A percentile compares a stretch with the other conserved stretches of the same genome.
These are phyloP conservation scores for Dascyllus trimaculatus DNA, from an alignment of 2,113 vertebrate species.

Conservation along the genomic window DNA sequence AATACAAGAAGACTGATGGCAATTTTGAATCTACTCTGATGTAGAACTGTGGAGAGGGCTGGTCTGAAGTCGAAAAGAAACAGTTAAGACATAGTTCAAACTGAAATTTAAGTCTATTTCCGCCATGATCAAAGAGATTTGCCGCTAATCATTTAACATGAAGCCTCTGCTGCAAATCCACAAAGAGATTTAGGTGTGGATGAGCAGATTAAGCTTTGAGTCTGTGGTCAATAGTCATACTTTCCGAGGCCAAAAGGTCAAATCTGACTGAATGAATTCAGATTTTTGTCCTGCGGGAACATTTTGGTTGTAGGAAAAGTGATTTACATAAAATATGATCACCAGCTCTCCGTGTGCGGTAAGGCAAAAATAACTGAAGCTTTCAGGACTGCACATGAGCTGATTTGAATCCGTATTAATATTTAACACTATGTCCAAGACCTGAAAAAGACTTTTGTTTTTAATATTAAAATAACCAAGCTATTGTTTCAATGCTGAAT, in stretches of 20 bases:
- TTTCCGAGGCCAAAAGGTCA: conserved; percentile 66
- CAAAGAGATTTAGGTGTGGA: conserved; percentile 57
- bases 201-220: conserved; percentile 58
- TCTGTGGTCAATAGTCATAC: conserved; percentile 50
- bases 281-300: conserved; percentile 56
- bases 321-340: conserved; percentile 70
- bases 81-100: no score
- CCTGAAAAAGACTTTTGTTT: conserved; percentile 6
- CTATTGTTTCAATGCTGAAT: neutral
- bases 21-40: neutral
- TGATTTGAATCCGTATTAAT: conserved; percentile 22
- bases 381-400: conserved; percentile 1
- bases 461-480: neutral
- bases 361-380: conserved; percentile 29
- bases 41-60: neutral
- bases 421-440: conserved; percentile 20
- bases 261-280: conserved; percentile 51
- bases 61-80: no score
- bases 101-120: no score
- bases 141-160: neutral
- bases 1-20: neutral
- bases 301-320: conserved; percentile 37
- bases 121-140: neutral
- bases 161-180: conserved; percentile 21
- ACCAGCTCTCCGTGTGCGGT: conserved; percentile 39